A percentile compares a stretch with the other conserved stretches of the same genome.
phyloP scores from a whole-genome alignment of 64 coral and sea anemone species.

The Pocillopora damicornis region DNA sequence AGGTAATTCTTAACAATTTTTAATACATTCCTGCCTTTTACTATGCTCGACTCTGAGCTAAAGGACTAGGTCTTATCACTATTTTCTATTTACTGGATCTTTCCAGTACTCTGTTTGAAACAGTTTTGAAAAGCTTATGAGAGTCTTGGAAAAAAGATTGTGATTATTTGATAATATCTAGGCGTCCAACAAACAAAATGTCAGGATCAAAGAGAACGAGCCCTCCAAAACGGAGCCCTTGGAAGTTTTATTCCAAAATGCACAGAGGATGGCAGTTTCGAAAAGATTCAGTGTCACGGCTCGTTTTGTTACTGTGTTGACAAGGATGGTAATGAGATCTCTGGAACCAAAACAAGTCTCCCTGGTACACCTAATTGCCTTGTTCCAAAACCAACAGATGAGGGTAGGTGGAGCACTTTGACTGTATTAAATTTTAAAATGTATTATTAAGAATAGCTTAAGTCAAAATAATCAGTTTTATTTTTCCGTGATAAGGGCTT shows the following conservation, averaged over 20 bases:
- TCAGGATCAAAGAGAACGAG: constrained; percentile 41
- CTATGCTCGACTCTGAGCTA: not conserved
- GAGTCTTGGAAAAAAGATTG: not conserved
- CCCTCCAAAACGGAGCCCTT: constrained; percentile 32
- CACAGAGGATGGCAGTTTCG: constrained; percentile 64
- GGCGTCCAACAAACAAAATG: constrained; percentile 49
- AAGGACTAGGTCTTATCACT: no score
- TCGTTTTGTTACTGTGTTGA: constrained; percentile 80
- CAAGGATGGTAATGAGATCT: constrained; percentile 56
- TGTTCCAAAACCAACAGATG: not conserved
- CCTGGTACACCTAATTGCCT: constrained; percentile 44
- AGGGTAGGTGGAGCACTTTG: not conserved
- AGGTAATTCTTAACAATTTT: constrained; percentile 2
- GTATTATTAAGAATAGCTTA: no score
- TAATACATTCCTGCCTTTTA: not conserved
- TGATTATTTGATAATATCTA: not conserved
- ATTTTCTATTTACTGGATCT: no score
- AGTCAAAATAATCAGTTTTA: no score
- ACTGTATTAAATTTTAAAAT: not conserved
- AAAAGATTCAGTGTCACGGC: constrained; percentile 69
- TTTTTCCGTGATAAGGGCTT: no score
- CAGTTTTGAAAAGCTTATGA: not conserved
- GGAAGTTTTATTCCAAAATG: constrained; percentile 74
- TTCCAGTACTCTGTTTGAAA: not conserved
- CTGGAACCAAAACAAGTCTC: constrained; percentile 41